These are phyloP conservation scores for Acleris emargana DNA, from an alignment of 2,888 invertebrate genomes.

Conservation along the genomic window DNA sequence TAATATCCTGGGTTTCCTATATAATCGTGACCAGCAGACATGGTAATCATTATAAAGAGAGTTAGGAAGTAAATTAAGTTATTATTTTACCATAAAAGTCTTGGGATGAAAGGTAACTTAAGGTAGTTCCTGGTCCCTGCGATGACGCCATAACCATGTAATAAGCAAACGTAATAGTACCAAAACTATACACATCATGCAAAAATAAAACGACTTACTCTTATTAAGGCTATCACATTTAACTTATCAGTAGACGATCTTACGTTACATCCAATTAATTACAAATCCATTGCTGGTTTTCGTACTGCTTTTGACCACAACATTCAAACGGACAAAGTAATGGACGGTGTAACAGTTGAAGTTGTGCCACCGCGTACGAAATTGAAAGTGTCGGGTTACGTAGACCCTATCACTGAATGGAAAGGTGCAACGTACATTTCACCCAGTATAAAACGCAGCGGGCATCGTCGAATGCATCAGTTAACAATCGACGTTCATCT, in stretches of 20 bases:
- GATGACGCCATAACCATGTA: constrained; percentile 38
- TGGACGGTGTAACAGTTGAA: constrained; percentile 39
- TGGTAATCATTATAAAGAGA: background rate
- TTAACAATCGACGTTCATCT: constrained; percentile 69
- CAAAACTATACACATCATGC: constrained; percentile 50
- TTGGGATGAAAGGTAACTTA: background rate
- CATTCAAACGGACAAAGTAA: constrained; percentile 40
- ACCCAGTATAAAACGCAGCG: constrained; percentile 78
- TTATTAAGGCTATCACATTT: constrained; percentile 55
- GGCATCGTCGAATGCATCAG: constrained; percentile 67
- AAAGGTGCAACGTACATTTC: constrained; percentile 76
- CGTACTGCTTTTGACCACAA: background rate
- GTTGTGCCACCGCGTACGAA: constrained; percentile 17
- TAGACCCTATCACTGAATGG: constrained; percentile 75
- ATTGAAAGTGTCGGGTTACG: constrained; percentile 46
- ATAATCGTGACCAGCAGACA: background rate
- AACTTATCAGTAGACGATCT: constrained; percentile 40
- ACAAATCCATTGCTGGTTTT: constrained; percentile 47
- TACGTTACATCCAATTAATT: constrained; percentile 20
- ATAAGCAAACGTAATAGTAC: constrained; percentile 54
- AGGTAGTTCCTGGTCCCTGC: constrained; percentile 20
- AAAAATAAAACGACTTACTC: constrained; percentile 53
- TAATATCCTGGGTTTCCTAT: too few relatives aligned
- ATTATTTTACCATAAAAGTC: constrained; percentile 1
- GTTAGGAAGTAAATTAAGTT: too few relatives aligned